Conservation (phyloP, 2,113 vertebrate species). For the Sylvilagus bachmani region DNA sequence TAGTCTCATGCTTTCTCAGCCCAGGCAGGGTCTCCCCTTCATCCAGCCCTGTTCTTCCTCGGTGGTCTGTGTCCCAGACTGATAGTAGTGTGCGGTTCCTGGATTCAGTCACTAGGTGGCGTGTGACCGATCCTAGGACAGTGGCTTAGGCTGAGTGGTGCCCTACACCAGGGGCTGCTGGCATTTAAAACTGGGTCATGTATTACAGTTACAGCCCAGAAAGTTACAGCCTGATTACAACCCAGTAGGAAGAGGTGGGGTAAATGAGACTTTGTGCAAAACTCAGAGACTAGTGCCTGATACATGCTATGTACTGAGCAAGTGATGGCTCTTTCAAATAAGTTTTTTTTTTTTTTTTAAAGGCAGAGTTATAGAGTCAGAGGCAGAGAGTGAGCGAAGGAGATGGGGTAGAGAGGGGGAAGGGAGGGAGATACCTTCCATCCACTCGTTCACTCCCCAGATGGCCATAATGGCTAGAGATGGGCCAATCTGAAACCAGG, state of each 20-base stretch:
- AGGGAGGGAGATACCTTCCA: too few species aligned
- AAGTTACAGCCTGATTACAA: background rate
- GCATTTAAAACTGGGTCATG: background rate
- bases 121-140: background rate
- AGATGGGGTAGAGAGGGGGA: too few species aligned
- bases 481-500: too few species aligned
- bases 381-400: too few species aligned
- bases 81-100: background rate
- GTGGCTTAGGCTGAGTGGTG: background rate
- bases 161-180: background rate
- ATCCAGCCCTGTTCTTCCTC: background rate
- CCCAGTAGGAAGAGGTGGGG: background rate
- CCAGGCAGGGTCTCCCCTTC: background rate
- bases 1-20: background rate
- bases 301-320: rapidly evolving
- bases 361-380: too few species aligned
- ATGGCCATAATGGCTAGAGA: too few species aligned
- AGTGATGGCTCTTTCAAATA: background rate
- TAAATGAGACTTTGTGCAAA: rapidly evolving
- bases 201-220: background rate
- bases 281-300: background rate
- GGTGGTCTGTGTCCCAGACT: rapidly evolving
- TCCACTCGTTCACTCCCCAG: too few species aligned
- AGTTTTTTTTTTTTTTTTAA: too few species aligned
- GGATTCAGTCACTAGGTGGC: conserved; percentile 41